Base-by-base conservation (phyloP, 1,140 invertebrate genomes). In the Drosophila ambigua region DNA sequence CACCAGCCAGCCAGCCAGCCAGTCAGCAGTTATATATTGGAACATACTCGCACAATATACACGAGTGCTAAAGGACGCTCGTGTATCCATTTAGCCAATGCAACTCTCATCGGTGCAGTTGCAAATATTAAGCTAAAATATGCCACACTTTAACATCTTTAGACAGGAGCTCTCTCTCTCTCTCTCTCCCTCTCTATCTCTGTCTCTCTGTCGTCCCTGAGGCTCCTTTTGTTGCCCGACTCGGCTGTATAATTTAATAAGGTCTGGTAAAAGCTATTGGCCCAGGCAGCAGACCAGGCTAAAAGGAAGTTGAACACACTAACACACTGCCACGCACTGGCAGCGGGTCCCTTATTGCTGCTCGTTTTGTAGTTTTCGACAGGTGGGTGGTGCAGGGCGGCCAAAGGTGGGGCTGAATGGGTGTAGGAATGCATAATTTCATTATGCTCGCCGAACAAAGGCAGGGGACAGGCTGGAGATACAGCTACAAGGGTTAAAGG, bases 121-220 rank as follows among this genome's bases (percentile, higher is more conserved):
- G 78, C 78, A 87, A 71, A 87, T 87, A 82, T 88, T 85, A 78
- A 88, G 78, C 78, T 78, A 62, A 87, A 82, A 85, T 87, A 82
- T 85, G 78, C 81, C 61, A 87, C 74, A 75, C 74, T 71, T 84
- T 77, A 81, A 82, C 78, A 87, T 78, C 62, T 28, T 51, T 52
- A 60, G 74, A 68, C 59, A 74, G 55, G 48, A 43, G 31, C 44
- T 31, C 7, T 24, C 20, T 15, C 15, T 15, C 35, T 23, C 5
- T 31, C 8, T 9, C 2, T n/a, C 24, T 23, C 4, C 2, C 26
- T 60, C 51, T 43, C 53, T 57, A 20, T 53, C 41, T 41, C 15
- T 23, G 39, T 16, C 16, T 16, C 16, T 16, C 16, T 1, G 1
- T 35, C 28, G 35, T 50, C 39, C 52, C 61, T 39, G 41, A 55